These are phyloP conservation scores for Pristionchus maxplancki DNA, from an alignment of 2,888 invertebrate species.

Conservation along the genomic window DNA sequence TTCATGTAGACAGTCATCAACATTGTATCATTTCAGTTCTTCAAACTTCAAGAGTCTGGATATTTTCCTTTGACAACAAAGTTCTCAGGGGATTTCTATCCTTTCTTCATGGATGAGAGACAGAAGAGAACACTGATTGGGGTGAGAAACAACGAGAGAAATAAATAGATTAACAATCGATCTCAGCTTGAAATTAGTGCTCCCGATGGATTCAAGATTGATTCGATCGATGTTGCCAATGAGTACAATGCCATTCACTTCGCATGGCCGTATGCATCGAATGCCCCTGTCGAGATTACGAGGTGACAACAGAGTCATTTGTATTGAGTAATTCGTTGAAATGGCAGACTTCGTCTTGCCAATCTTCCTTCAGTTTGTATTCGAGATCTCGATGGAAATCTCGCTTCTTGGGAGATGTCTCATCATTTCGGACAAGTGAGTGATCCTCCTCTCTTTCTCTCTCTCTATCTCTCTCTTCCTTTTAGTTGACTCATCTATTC, in stretches of 20 bases:
- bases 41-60: neutral
- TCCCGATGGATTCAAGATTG: constrained; percentile 7
- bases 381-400: neutral
- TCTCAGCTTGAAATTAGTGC: neutral
- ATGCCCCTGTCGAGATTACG: neutral
- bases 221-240: neutral
- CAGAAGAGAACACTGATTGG: constrained; percentile 16
- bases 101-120: constrained; percentile 8
- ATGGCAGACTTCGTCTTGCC: constrained; percentile 8
- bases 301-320: neutral
- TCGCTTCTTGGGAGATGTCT: constrained; percentile 13
- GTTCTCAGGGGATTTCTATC: neutral
- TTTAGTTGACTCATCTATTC: constrained; percentile 37
- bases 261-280: neutral
- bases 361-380: constrained; percentile 19
- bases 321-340: neutral
- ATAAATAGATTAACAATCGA: too few relatives aligned
- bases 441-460: neutral
- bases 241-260: constrained; percentile 8
- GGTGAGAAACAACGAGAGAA: too few relatives aligned
- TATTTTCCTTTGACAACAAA: neutral
- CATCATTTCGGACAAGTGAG: neutral
- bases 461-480: neutral
- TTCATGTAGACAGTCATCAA: neutral
- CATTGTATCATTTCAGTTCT: neutral